Base-by-base conservation (phyloP, 1,140 invertebrate species). In the Euura saliciscinereae region DNA sequence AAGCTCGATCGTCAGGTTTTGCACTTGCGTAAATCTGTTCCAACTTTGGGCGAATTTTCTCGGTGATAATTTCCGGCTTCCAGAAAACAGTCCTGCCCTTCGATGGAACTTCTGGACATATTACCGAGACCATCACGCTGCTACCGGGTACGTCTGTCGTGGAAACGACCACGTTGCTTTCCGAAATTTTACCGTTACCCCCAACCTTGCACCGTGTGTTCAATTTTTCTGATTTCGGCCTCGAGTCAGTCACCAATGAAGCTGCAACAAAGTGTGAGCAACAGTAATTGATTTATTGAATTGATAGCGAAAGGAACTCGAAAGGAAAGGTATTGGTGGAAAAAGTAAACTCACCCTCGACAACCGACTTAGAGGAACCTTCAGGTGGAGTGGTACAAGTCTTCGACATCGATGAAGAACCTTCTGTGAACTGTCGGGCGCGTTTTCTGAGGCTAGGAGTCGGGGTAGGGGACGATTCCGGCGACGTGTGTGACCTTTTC, bases 81-180 rank as follows among this genome's bases (percentile, higher is more conserved):
- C 51, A 11, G 6, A 59, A 59, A 59, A 59, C 13, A 0, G 51
- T 11, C 13, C 51, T 8, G 28, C 10, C 42, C 28, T 44, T 8
- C 66, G 66, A 67, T 43, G 66, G 66, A 43, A 65, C 28, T 59
- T 79, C 78, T 1, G 78, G 76, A 69, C 74, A 78, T 43, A 79
- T 73, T 42, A 79, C 71, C 3, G 78, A 79, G 13, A 79, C 78
- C 6, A 75, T 79, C 10, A 79, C 78, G 45, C 76, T 78, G 59
- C 76, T 78, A 51, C 77, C 51, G 43, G 66, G 78, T 66, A 76
- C 44, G 2, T 74, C 72, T 2, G 78, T 73, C 43, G 71, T 78
- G 5, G 78, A 79, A 10, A 79, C 74, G 8, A 78, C 71, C 43
- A 67, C 8, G 28, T 67, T 28, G 66, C 51, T 59, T 3, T 59